These are phyloP conservation scores for Odontomyia ornata DNA, from an alignment of 2,888 invertebrate species.

Conservation along the genomic window DNA sequence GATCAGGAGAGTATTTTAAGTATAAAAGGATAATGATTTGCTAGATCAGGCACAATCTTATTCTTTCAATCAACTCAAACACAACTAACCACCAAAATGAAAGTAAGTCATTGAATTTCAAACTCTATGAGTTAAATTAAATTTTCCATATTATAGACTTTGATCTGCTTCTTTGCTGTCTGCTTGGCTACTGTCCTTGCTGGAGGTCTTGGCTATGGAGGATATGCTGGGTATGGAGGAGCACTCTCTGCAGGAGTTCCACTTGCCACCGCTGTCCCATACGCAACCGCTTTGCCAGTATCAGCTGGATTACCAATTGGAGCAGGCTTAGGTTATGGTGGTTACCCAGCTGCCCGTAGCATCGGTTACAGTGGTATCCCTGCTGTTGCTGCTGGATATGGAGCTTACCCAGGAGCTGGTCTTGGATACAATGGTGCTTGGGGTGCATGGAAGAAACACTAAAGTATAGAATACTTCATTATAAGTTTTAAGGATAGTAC, in stretches of 20 bases:
- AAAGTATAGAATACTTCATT: background rate
- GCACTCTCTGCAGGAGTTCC: background rate
- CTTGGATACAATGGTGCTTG: background rate
- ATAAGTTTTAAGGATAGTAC: too few relatives aligned
- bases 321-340: background rate
- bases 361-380: background rate
- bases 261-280: background rate
- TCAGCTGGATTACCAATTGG: background rate
- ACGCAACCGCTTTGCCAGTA: background rate
- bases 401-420: background rate
- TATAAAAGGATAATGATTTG: background rate
- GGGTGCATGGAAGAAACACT: background rate
- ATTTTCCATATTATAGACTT: background rate
- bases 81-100: slow-evolving; percentile 8
- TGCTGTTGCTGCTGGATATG: background rate
- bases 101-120: background rate
- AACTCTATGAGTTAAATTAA: background rate
- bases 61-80: background rate
- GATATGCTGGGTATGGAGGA: slow-evolving; percentile 11
- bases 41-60: background rate
- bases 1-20: background rate
- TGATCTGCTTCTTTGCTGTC: slow-evolving; percentile 13
- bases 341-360: background rate
- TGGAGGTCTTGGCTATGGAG: slow-evolving; percentile 10
- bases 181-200: slow-evolving; percentile 19